Conservation (phyloP, 2,797 vertebrate genomes). For the Coilia nasus region DNA sequence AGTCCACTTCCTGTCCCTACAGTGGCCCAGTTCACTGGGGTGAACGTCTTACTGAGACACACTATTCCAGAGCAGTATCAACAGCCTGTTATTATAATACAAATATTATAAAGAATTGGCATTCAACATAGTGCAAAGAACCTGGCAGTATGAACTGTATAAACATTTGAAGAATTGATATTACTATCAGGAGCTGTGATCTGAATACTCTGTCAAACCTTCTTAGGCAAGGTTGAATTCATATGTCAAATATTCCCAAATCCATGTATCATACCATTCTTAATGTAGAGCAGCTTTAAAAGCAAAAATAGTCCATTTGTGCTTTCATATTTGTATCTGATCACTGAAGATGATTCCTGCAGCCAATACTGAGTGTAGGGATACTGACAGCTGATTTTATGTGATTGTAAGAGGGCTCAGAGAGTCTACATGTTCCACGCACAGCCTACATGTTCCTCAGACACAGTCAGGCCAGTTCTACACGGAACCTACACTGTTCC, state of each 20-base stretch:
- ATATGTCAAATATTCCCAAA: background rate
- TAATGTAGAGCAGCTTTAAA: no score
- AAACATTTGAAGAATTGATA: background rate
- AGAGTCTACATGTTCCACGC: no score
- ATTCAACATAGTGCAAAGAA: no score
- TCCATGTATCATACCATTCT: background rate
- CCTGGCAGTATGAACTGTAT: no score
- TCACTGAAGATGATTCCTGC: background rate
- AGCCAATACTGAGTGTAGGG: background rate
- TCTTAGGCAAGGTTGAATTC: background rate
- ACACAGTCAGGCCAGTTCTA: background rate
- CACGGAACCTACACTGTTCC: background rate
- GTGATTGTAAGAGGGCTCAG: background rate
- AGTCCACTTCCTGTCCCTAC: background rate
- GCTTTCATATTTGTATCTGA: background rate
- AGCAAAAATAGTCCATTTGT: no score
- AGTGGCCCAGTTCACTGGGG: background rate
- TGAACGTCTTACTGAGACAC: background rate
- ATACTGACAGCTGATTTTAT: background rate
- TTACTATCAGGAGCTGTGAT: background rate
- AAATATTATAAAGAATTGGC: background rate
- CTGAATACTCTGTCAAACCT: background rate
- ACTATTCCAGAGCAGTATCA: background rate
- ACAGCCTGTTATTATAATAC: background rate
- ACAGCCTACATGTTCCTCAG: background rate